These are phyloP conservation scores for Glyptemys insculpta DNA, from an alignment of 2,797 vertebrate genomes.

Conservation along the genomic window DNA sequence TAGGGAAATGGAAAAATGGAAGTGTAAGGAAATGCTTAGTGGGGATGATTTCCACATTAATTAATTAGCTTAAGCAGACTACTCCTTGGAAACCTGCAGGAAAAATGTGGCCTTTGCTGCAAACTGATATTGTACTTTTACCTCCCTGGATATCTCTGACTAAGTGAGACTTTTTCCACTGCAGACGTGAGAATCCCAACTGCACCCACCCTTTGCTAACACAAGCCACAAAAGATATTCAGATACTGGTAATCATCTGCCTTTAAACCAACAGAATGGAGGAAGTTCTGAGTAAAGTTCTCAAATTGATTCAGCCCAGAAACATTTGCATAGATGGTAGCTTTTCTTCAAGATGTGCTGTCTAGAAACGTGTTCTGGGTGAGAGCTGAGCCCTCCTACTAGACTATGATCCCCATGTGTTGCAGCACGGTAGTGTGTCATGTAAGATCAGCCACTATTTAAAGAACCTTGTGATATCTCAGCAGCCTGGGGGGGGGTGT, in stretches of 20 bases:
- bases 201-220: not conserved
- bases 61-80: conserved; percentile 35
- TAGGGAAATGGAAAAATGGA: conserved; percentile 51
- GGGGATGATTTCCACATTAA: conserved; percentile 46
- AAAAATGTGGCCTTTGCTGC: conserved; percentile 14
- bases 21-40: conserved; percentile 26
- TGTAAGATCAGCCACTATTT: not conserved
- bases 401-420: not conserved
- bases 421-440: rapidly evolving
- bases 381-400: not conserved
- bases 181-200: not conserved
- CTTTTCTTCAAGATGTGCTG: not conserved
- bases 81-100: not conserved
- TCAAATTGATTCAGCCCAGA: not conserved
- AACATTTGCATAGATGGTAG: not conserved
- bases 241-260: not conserved
- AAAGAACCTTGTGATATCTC: not conserved
- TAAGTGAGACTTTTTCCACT: not conserved
- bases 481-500: not conserved
- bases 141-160: conserved; percentile 2
- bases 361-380: not conserved
- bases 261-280: not conserved
- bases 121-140: not conserved
- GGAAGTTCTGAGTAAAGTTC: not conserved
- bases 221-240: not conserved